Percentiles rank a stretch among this genome's conserved stretches.
These are phyloP conservation scores for Pteromalus puparum DNA, from an alignment of 1,140 invertebrate genomes.

Conservation along the genomic window DNA sequence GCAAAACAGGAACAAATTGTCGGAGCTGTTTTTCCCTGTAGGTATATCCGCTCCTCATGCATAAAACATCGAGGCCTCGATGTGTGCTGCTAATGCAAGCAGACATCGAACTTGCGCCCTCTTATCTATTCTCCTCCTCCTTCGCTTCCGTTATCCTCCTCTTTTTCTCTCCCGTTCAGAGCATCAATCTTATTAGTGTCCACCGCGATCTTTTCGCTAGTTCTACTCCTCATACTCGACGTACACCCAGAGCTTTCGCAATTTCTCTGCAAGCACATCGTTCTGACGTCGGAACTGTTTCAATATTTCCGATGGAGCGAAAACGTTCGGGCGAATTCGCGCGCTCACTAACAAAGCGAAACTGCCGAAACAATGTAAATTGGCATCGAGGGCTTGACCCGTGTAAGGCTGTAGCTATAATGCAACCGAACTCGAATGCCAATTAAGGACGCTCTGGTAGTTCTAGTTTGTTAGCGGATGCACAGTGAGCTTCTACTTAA, in stretches of 20 bases:
- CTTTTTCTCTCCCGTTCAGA: constrained; percentile 40
- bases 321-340: not conserved
- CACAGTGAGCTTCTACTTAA: too few relatives aligned
- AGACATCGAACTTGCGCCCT: constrained; percentile 59
- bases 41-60: constrained; percentile 59
- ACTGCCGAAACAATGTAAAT: not conserved
- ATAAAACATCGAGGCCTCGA: constrained; percentile 63
- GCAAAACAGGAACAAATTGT: constrained; percentile 60
- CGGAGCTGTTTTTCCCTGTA: constrained; percentile 41
- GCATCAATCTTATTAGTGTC: constrained; percentile 67
- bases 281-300: too few relatives aligned
- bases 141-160: not conserved
- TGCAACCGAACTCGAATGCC: not conserved
- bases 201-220: constrained; percentile 21
- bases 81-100: constrained; percentile 64
- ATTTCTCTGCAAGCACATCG: too few relatives aligned
- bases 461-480: too few relatives aligned
- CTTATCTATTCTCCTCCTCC: constrained; percentile 20
- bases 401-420: not conserved
- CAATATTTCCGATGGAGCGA: too few relatives aligned
- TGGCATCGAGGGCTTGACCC: not conserved
- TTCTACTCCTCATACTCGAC: not conserved
- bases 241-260: too few relatives aligned
- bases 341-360: not conserved
- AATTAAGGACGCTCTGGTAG: too few relatives aligned